Conservation (phyloP, 2,888 invertebrate species). For the Lepidochitona cinerea region DNA sequence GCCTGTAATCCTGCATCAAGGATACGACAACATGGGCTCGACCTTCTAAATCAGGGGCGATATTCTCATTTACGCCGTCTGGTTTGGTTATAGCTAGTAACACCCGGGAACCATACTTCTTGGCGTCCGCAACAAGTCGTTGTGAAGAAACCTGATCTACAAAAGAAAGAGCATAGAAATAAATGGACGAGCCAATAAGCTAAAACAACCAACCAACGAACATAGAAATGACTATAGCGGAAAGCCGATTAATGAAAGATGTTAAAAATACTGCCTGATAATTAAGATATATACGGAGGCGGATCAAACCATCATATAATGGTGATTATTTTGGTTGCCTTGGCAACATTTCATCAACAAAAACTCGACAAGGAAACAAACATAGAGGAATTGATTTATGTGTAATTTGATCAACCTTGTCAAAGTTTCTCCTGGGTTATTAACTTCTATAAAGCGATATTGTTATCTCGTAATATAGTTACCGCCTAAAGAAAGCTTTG, state of each 20-base stretch:
- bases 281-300: too few species aligned
- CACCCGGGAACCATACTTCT: slow-evolving; percentile 44
- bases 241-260: neutral
- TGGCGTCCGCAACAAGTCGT: slow-evolving; percentile 15
- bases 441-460: too few species aligned
- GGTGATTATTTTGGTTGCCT: too few species aligned
- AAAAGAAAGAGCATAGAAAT: neutral
- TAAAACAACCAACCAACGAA: neutral
- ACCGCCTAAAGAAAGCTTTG: too few species aligned
- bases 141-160: neutral
- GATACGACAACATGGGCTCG: slow-evolving; percentile 62
- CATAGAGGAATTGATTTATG: too few species aligned
- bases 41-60: slow-evolving; percentile 44
- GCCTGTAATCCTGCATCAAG: slow-evolving; percentile 62
- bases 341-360: too few species aligned
- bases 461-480: too few species aligned
- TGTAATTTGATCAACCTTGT: too few species aligned
- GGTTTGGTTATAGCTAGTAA: slow-evolving; percentile 46
- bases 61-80: slow-evolving; percentile 47
- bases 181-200: neutral
- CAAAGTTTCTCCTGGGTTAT: too few species aligned
- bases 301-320: too few species aligned
- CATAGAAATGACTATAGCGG: neutral
- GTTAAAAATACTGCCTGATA: too few species aligned
- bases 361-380: too few species aligned